Evolutionary conservation across 2,797 vertebrate species (phyloP), one percentile per base, ranked within the genome.

Genomic region (Neosilurus mollespiculum): DNA sequence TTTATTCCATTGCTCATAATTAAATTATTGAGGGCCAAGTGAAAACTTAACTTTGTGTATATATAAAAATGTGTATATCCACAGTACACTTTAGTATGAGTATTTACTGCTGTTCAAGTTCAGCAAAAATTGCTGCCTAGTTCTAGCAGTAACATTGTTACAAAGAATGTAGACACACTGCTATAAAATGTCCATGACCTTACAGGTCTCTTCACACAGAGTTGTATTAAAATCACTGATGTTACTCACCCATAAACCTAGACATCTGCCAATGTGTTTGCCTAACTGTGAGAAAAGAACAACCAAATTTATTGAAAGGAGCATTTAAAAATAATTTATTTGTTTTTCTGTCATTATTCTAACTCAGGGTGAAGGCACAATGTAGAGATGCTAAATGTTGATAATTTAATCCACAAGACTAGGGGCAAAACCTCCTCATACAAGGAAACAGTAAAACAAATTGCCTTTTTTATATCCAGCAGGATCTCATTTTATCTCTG

Each of bases 401-500:
- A 26, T 80, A 56, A 80, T 69, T 14, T 5, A 70, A 61, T 51
- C n/a, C 14, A 62, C 34, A 22, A 20, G 56, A 71, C 69, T 34
- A 58, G 11, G 53, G 77, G 56, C 80, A 87, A 59, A 85, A 79
- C 51, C 72, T 73, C 22, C 37, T 83, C n/a, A 85, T 20, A 70
- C 59, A 87, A 88, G 83, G 80, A 76, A 72, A 83, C 87, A 91
- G 88, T 89, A 90, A 91, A 56, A 54, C 86, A 87, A 79, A 65
- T 83, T 84, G 49, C 61, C 62, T 84, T 85, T 76, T n/a, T 78
- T 76, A 84, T 85, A 91, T 78, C 75, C 86, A 80, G 30, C 64
- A 77, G 87, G 85, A 86, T 84, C 1, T 4, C 20, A 86, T 90
- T 90, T 91, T 89, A 92, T 93, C 87, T 89, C 81, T 37, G 77